Evolutionary conservation across 1,140 invertebrate genomes (phyloP), one percentile per base, ranked within the genome.

Genomic region (Pseudomyrmex concolor): DNA sequence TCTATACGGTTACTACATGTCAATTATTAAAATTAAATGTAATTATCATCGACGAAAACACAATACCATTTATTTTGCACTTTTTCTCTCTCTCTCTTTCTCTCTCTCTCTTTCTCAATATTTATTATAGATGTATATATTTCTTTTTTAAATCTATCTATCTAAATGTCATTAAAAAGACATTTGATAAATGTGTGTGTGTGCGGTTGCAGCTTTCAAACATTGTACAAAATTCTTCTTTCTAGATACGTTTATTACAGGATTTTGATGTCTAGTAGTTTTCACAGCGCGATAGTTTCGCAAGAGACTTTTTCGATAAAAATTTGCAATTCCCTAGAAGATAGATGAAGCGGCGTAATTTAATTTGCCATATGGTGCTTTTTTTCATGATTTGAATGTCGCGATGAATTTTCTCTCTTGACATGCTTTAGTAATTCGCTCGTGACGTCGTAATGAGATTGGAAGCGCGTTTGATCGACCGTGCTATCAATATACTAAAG

Each of bases 401-500:
- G 54, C 22, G 43, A 60, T 80, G 19, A 71, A 71, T 80, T 80
- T 80, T 70, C 54, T 25, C 64, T 48, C 43, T 48, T 70, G 64
- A 43, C 76, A 70, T 15, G 51, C 54, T 68, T 57, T 8, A 19
- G 64, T 78, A 59, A 76, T 70, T 57, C 64, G 76, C 76, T 48
- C 34, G 64, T 78, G 76, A 70, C 55, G 15, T 55, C 43, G 54
- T 78, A 68, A 78, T 70, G 64, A 78, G 64, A 78, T 80, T 80
- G 76, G 19, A 70, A 59, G 45, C 43, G 43, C 68, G 85, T 85
- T 84, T 83, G 81, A 85, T 81, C 84, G 81, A 59, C 51, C n/a
- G 10, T 57, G 59, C 45, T 57, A 80, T 84, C 83, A 77, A 86
- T 84, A 87, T 89, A 90, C 90, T 84, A 77, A 12, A 19, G 70